Percentiles rank a stretch among this genome's conserved stretches.
Evolutionary conservation across 2,797 vertebrate genomes (phyloP).

Genomic region (Poecilia gillii): DNA sequence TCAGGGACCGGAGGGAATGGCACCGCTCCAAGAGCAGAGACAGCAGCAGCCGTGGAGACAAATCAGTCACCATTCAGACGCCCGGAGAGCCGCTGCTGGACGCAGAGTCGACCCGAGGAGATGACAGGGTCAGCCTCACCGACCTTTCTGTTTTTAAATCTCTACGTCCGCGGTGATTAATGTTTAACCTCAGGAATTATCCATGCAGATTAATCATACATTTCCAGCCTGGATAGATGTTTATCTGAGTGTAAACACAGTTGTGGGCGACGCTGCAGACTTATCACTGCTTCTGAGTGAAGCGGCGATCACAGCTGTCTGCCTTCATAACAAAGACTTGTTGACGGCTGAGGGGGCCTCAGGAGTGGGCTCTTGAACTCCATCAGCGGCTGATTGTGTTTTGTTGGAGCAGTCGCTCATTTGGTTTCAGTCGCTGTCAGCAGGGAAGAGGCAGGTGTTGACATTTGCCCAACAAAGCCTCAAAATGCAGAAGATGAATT

Average conservation of each 20-base stretch:
- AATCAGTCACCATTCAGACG: constrained; percentile 96
- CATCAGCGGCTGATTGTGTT: constrained; percentile 11
- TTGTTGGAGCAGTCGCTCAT: neutral
- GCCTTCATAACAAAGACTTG: neutral
- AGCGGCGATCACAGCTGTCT: neutral
- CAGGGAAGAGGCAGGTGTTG: constrained; percentile 8
- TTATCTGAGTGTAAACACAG: neutral
- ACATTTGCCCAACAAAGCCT: constrained; percentile 7
- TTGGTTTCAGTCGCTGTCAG: constrained; percentile 2
- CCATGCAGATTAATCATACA: neutral
- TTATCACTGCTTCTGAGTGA: neutral
- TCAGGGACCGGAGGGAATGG: constrained; percentile 90
- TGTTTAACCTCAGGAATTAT: neutral
- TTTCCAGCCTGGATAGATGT: neutral
- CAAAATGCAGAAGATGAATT: constrained; percentile 4
- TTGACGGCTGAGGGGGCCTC: neutral
- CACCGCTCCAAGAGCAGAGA: constrained; percentile 96
- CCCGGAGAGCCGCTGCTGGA: constrained; percentile 93
- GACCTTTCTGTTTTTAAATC: neutral
- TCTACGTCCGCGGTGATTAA: neutral
- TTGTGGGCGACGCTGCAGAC: neutral
- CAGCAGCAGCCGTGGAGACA: constrained; percentile 89
- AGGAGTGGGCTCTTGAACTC: neutral
- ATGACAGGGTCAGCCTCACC: constrained; percentile 86
- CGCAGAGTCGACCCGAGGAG: constrained; percentile 92